Evolutionary conservation across 2,888 invertebrate species (phyloP).

Genomic region (Ormia ochracea): DNA sequence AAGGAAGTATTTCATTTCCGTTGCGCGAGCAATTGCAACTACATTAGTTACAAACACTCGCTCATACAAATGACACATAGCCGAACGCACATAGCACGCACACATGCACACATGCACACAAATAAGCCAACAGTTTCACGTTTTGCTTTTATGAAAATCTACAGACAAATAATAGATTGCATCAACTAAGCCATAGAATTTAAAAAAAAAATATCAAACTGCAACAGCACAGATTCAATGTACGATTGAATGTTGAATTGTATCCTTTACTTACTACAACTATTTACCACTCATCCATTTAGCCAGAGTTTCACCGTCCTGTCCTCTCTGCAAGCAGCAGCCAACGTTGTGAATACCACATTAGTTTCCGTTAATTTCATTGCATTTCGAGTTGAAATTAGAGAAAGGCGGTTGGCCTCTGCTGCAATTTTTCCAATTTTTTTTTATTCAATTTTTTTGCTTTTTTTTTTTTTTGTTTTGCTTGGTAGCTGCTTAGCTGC

Average conservation of each 20-base stretch:
- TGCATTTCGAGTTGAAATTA: slow-evolving; percentile 52
- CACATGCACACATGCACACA: not conserved
- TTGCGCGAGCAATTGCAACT: slow-evolving; percentile 61
- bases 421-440: slow-evolving; percentile 21
- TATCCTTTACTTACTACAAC: slow-evolving; percentile 34
- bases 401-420: slow-evolving; percentile 32
- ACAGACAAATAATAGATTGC: slow-evolving; percentile 49
- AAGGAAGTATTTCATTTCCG: slow-evolving; percentile 67
- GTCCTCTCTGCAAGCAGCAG: not conserved
- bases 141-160: not conserved
- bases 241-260: not conserved
- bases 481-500: not conserved
- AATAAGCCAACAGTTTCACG: not conserved
- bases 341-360: slow-evolving; percentile 42
- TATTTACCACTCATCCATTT: slow-evolving; percentile 44
- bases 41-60: slow-evolving; percentile 44
- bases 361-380: slow-evolving; percentile 60
- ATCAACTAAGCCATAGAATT: slow-evolving; percentile 18
- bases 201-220: slow-evolving; percentile 11
- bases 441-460: not conserved
- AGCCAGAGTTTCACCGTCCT: no score
- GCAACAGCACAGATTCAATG: slow-evolving; percentile 4
- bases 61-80: slow-evolving; percentile 34
- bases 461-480: not conserved
- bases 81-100: not conserved